phyloP scores from a whole-genome alignment of 2,888 invertebrate genomes.

The Latrodectus elegans region DNA sequence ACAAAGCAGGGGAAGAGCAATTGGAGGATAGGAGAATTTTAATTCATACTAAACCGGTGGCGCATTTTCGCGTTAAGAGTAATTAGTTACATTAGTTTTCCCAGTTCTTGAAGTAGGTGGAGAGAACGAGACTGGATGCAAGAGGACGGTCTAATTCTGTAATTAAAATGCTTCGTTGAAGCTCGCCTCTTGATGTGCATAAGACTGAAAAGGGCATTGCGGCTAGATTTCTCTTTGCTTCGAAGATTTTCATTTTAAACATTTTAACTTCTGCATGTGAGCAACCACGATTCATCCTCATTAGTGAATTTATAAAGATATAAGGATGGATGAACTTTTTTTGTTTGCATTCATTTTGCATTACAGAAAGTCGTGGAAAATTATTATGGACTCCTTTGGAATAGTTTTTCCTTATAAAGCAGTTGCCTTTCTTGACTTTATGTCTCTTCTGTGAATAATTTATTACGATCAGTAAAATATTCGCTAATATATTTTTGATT shows the following conservation, averaged over 20 bases:
- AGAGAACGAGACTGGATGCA: background rate
- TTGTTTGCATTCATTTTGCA: background rate
- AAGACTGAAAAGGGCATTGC: background rate
- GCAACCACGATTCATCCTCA: background rate
- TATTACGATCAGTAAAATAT: too few relatives aligned
- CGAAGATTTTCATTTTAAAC: background rate
- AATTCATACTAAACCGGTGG: constrained; percentile 12
- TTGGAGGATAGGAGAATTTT: background rate
- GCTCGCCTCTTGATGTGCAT: background rate
- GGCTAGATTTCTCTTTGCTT: background rate
- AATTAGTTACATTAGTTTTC: constrained; percentile 40
- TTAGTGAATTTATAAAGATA: background rate
- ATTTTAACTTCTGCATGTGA: background rate
- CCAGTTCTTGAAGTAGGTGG: background rate
- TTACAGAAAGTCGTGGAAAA: background rate
- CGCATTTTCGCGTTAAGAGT: constrained; percentile 14
- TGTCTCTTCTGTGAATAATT: too few relatives aligned
- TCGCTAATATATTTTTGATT: too few relatives aligned
- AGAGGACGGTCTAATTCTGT: constrained; percentile 37
- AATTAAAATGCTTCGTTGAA: constrained; percentile 49
- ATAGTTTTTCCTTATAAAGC: background rate
- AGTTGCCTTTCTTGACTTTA: too few relatives aligned
- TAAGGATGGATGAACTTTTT: background rate
- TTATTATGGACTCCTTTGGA: background rate
- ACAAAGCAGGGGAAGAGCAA: background rate